phyloP scores from a whole-genome alignment of 1,140 invertebrate genomes.

The Drosophila grimshawi region DNA sequence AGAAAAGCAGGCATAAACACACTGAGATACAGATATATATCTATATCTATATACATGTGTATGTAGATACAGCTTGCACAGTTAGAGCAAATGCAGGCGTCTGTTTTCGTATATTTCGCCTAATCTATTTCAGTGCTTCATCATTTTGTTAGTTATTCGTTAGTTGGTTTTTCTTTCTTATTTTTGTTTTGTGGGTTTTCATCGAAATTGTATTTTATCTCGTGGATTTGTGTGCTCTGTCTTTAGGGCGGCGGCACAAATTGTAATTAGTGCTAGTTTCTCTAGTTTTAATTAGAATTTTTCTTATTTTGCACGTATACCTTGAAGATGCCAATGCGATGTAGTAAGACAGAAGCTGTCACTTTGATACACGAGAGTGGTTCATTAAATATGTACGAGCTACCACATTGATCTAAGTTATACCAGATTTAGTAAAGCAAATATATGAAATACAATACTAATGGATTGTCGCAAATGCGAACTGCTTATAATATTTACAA shows the following conservation, averaged over 20 bases:
- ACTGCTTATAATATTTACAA: too few relatives aligned
- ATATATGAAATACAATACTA: too few relatives aligned
- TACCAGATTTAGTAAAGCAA: not conserved
- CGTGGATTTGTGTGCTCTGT: constrained; percentile 35
- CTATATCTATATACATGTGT: constrained; percentile 37
- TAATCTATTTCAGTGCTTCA: constrained; percentile 73
- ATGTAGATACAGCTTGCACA: constrained; percentile 40
- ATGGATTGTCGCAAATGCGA: too few relatives aligned
- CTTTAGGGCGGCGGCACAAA: constrained; percentile 70
- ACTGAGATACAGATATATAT: constrained; percentile 22
- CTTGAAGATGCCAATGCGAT: constrained; percentile 61
- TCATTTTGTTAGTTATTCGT: constrained; percentile 34
- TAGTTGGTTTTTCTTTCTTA: not conserved
- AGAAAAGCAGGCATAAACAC: constrained; percentile 48
- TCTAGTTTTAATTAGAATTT: constrained; percentile 71
- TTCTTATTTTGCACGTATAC: constrained; percentile 62
- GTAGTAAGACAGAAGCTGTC: constrained; percentile 51
- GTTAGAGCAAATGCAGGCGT: constrained; percentile 33
- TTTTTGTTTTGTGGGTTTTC: constrained; percentile 26
- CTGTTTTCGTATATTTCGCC: constrained; percentile 65
- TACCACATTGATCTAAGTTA: not conserved
- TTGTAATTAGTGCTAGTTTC: constrained; percentile 77
- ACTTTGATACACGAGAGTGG: not conserved
- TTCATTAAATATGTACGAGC: constrained; percentile 15
- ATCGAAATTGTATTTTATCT: constrained; percentile 58